A percentile compares a stretch with the other conserved stretches of the same genome.
Conservation (phyloP, 2,113 vertebrate genomes). For the Sceloporus tristichus region DNA sequence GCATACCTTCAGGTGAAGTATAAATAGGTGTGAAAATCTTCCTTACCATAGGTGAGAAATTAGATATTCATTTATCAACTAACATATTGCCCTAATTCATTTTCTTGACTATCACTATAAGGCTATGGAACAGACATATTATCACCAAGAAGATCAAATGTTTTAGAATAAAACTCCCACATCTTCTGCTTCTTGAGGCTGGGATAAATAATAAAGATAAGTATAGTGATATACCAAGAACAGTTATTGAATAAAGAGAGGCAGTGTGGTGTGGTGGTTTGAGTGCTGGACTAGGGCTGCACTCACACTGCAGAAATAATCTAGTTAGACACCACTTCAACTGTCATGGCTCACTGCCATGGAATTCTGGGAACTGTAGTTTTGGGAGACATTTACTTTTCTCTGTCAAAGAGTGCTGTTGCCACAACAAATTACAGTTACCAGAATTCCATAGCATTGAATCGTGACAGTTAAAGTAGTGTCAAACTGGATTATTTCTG, state of each 20-base stretch:
- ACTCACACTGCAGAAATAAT: no score
- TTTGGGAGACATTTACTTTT: no score
- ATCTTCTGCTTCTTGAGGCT: conserved; percentile 39
- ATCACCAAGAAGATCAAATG: conserved; percentile 19
- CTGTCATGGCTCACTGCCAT: no score
- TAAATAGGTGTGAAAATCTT: not conserved
- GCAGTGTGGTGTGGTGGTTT: no score
- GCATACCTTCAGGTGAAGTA: not conserved
- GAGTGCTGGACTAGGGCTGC: fast-evolving
- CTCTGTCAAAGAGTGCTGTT: no score
- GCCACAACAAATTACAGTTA: no score
- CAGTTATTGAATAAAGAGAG: no score
- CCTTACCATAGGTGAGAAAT: conserved; percentile 47
- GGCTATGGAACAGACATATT: not conserved
- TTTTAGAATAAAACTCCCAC: conserved; percentile 3
- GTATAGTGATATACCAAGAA: conserved; percentile 1
- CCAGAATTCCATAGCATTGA: no score
- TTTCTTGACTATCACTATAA: conserved; percentile 46
- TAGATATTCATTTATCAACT: conserved; percentile 49
- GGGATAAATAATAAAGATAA: conserved; percentile 26
- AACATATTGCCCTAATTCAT: conserved; percentile 50
- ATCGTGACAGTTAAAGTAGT: no score
- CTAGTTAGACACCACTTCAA: no score
- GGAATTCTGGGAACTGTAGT: no score
- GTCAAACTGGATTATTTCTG: no score